Base-by-base conservation (phyloP, 2,888 invertebrate species). In the Cephus nigrinus region DNA sequence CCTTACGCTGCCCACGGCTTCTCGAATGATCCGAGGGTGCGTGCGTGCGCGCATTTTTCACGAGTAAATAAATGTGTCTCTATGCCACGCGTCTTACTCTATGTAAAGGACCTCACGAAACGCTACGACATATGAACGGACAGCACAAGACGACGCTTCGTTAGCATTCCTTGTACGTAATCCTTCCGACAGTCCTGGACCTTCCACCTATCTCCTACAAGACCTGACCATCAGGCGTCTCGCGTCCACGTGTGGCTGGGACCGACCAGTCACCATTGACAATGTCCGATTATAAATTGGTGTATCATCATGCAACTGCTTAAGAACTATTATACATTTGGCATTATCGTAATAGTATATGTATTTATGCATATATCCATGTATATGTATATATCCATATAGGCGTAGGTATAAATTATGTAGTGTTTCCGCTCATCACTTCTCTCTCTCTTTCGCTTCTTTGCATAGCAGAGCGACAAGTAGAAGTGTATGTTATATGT, bases 311-410 rank as follows among this genome's bases (percentile, higher is more conserved):
- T 15, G 68, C 68, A 36, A 71, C 34, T 55, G 68, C 71, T 88
- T 86, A 86, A 82, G 80, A 90, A 89, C 90, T 90, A 90, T 90
- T 89, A 90, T 91, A 91, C 91, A 91, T 91, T 91, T 91, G 91
- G 91, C 91, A 90, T 91, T 91, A 88, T 86, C 86, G 88, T 90
- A 90, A 83, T 86, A 88, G 86, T 89, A 89, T 90, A 90, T 89
- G 85, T 90, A 88, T 87, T 88, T 90, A 89, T 90, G 90, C 90
- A 90, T 90, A 86, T 30, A 71, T 73, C 11, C 73, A 68, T 75
- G 69, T 77, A 34, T 75, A 31, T 35, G 12, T 32, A 36, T 68
- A 31, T 55, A 68, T 35, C n/a, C 71, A 23, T 32, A 75, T 75
- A 36, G 75, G 69, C 68, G 68, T 77, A 75, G 30, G 74, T 77